Evolutionary conservation across 2,888 invertebrate genomes (phyloP).

Genomic region (Blastobasis lacticolella): DNA sequence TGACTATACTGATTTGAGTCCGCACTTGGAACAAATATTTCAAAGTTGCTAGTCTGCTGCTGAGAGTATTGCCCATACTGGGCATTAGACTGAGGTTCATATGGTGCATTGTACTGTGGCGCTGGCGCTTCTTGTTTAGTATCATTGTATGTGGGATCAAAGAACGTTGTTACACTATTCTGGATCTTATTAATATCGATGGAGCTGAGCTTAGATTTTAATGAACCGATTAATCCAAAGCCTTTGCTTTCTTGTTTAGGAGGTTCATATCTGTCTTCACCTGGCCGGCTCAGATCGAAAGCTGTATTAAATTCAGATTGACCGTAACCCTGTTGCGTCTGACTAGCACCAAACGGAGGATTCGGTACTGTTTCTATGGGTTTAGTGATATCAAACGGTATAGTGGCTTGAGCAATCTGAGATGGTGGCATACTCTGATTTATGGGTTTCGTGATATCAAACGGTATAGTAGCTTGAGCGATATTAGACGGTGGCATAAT

Average conservation of each 20-base stretch:
- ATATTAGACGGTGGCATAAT: too few species aligned
- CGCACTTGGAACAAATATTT: slow-evolving; percentile 39
- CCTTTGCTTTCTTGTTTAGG: slow-evolving; percentile 40
- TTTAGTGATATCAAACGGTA: slow-evolving; percentile 18
- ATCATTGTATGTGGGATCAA: slow-evolving; percentile 60
- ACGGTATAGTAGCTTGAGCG: slow-evolving; percentile 15
- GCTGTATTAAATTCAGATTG: slow-evolving; percentile 33
- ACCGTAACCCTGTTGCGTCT: too few species aligned
- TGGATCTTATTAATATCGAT: slow-evolving; percentile 66
- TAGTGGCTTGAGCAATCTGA: slow-evolving; percentile 6
- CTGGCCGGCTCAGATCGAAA: slow-evolving; percentile 53
- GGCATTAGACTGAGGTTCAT: slow-evolving; percentile 14
- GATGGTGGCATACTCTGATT: background rate
- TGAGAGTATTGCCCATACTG: slow-evolving; percentile 18
- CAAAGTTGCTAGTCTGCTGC: slow-evolving; percentile 28
- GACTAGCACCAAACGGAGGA: too few species aligned
- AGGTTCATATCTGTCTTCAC: slow-evolving; percentile 36
- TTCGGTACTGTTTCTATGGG: slow-evolving; percentile 9
- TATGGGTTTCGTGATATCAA: slow-evolving; percentile 18
- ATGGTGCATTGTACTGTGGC: slow-evolving; percentile 15
- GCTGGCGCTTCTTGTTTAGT: slow-evolving; percentile 22
- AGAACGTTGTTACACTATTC: slow-evolving; percentile 62
- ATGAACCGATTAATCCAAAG: slow-evolving; percentile 59
- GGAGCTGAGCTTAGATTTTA: slow-evolving; percentile 61
- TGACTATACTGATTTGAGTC: slow-evolving; percentile 14